Base-by-base conservation (phyloP, 2,797 vertebrate genomes). In the Hybognathus amarus region DNA sequence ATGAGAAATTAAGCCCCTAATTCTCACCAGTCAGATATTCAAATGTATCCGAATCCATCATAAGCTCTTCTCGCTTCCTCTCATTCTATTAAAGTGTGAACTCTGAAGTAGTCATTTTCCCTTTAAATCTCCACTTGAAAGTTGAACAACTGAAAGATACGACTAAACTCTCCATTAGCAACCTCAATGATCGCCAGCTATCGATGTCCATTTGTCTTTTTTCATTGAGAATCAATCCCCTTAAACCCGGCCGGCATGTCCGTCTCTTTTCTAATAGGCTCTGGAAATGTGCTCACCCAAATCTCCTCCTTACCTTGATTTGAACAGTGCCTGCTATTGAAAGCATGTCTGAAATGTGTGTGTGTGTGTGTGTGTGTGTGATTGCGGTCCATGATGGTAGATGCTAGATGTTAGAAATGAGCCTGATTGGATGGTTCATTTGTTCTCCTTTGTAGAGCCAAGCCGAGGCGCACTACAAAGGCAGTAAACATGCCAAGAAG, bases 401-500 rank as follows among this genome's bases (percentile, higher is more conserved):
- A 89, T 77, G 68, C 80, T 91, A 91, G 86, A 30, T 94, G 91
- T 91, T 87, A 91, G 92, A 91, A 92, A 93, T 95, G 92, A 95
- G 94, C 94, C 95, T 96, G 94, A 92, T 89, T 86, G 85, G 80
- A 85, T 81, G 86, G 75, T 90, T 90, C 75, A 95, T 96, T 96
- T 96, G 93, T 96, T 96, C 94, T 97, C 93, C 93, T 95, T 93
- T 94, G 94, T 96, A 99, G 98, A 98, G 96, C 95, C 98, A 99
- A 94, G 98, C 98, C 76, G 97, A 99, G 92, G 97, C 98, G 87
- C 98, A 99, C 94, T 99, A 97, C 95, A 97, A 96, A 96, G 98
- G 98, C 93, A 97, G 97, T 93, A 99, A 98, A 93, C 98, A 99
- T 90, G 97, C 97, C 93, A 99, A 98, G 96, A 99, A 98, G 96